A percentile compares a stretch with the other conserved stretches of the same genome.
Conservation (phyloP, 2,113 vertebrate genomes). For the Gracilinanus agilis region DNA sequence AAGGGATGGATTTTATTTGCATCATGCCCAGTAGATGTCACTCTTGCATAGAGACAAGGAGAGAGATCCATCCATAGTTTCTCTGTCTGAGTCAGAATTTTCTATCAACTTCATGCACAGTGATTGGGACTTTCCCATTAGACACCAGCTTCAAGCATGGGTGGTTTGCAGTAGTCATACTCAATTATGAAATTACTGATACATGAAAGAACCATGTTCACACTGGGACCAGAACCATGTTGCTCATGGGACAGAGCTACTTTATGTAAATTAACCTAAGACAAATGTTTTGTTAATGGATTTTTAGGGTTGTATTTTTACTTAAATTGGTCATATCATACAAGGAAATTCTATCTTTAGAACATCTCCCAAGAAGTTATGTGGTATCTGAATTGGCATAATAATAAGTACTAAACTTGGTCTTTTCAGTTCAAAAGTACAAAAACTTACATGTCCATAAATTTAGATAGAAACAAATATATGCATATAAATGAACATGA, state of each 20-base stretch:
- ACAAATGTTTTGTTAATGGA: constrained; percentile 7
- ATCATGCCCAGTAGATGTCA: constrained; percentile 73
- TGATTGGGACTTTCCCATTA: background rate
- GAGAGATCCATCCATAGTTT: background rate
- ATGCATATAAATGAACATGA: background rate
- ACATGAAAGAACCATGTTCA: constrained; percentile 17
- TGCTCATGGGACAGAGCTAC: background rate
- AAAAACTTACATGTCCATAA: background rate
- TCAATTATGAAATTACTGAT: background rate
- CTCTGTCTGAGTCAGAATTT: background rate
- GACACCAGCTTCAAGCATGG: fast-evolving
- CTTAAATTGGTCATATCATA: background rate
- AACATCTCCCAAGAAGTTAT: background rate
- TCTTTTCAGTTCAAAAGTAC: background rate
- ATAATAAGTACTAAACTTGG: background rate
- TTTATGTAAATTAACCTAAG: background rate
- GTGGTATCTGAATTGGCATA: background rate
- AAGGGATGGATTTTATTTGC: background rate
- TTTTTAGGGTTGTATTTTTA: background rate
- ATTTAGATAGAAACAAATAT: background rate
- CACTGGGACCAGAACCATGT: background rate
- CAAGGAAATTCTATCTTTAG: background rate
- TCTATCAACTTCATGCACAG: background rate
- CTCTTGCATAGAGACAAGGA: constrained; percentile 59
- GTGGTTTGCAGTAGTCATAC: background rate